Percentiles rank a stretch among this genome's conserved stretches.
These are phyloP conservation scores for Acanthacorydalis orientalis DNA, from an alignment of 2,888 invertebrate species.

Conservation along the genomic window DNA sequence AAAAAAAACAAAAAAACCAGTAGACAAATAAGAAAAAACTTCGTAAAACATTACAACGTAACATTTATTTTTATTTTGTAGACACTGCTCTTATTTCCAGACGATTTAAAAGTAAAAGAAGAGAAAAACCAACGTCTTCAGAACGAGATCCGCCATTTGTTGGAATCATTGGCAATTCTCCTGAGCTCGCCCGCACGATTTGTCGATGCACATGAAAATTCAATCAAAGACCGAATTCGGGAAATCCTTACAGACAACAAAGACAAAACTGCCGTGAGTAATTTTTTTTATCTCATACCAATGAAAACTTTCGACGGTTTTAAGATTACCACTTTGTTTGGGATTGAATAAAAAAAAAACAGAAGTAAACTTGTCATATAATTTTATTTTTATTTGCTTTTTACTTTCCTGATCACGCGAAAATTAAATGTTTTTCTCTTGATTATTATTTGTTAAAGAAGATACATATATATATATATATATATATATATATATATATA, in stretches of 20 bases:
- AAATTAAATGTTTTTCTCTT: neutral
- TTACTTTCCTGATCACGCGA: neutral
- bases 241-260: conserved; percentile 64
- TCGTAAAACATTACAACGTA: no score
- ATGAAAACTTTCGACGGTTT: neutral
- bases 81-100: conserved; percentile 23
- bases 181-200: conserved; percentile 53
- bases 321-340: no score
- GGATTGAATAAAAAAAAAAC: neutral
- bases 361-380: neutral
- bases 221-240: conserved; percentile 63
- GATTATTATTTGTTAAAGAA: neutral
- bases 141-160: conserved; percentile 46
- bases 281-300: neutral
- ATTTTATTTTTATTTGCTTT: conserved; percentile 1
- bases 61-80: no score
- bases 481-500: no score
- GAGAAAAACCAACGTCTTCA: conserved; percentile 50
- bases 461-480: neutral
- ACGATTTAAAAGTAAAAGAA: conserved; percentile 49
- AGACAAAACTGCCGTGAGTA: conserved; percentile 52
- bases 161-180: conserved; percentile 54
- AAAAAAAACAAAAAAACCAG: no score
- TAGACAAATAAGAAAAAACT: no score
- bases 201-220: conserved; percentile 60